Conservation (phyloP, 2,797 vertebrate genomes). For the Mormyrus hasselquistii region DNA sequence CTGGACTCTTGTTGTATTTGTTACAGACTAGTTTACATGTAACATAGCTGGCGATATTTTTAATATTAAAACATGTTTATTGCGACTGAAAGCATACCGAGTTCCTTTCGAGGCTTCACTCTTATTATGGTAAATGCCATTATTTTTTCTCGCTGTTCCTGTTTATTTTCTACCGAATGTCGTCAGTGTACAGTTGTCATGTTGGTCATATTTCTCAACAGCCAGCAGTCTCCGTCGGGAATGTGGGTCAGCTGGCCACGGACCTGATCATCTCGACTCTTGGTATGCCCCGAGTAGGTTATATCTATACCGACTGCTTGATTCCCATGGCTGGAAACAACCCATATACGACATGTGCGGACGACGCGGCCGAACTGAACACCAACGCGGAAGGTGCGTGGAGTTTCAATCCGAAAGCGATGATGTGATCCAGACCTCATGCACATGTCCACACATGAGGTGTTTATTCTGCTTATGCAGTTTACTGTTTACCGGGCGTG, state of each 20-base stretch:
- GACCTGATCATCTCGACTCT: constrained; percentile 88
- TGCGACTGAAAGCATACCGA: constrained; percentile 48
- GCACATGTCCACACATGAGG: background rate
- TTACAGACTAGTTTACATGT: background rate
- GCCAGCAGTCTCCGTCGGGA: constrained; percentile 91
- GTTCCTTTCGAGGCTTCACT: constrained; percentile 57
- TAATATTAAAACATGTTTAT: constrained; percentile 87
- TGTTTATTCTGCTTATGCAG: constrained; percentile 50
- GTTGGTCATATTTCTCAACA: constrained; percentile 36
- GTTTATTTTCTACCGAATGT: background rate
- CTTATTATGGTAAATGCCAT: constrained; percentile 59
- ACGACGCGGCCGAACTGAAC: constrained; percentile 71
- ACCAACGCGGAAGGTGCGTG: constrained; percentile 80
- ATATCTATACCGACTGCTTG: constrained; percentile 86
- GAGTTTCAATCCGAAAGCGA: background rate
- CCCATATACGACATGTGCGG: constrained; percentile 72
- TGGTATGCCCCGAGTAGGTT: constrained; percentile 74
- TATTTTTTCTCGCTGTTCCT: background rate
- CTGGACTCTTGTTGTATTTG: background rate
- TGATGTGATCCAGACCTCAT: background rate
- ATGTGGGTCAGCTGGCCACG: constrained; percentile 84
- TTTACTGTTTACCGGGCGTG: constrained; percentile 71
- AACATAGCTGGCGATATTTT: constrained; percentile 33
- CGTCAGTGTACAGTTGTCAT: background rate
- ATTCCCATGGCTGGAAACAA: constrained; percentile 90